Evolutionary conservation across 1,140 invertebrate species (phyloP), one percentile per base, ranked within the genome.

Genomic region (Macrobrachium nipponense): DNA sequence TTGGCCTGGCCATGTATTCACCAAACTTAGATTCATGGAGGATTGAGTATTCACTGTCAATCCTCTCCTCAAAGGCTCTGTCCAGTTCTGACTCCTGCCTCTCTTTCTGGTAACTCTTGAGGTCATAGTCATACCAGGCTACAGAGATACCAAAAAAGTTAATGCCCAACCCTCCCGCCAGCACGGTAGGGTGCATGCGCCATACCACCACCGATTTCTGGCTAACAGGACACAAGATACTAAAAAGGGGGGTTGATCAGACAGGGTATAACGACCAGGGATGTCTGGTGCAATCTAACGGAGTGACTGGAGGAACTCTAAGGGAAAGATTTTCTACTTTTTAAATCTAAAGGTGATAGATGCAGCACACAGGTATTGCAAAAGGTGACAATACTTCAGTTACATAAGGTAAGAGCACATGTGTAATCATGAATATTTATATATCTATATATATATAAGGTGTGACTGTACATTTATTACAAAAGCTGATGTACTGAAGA

Each of bases 101-200:
- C 90, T 96, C 95, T 90, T 94, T 93, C 91, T 97, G 96, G 91
- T 97, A 97, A 90, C 94, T 94, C 88, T 94, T 93, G 90, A 96
- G 93, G 90, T 96, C 96, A 90, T 94, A 94, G 93, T 98, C 97
- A 92, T 98, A 98, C 96, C 97, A 98, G 81, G 97, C 97, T 98
- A 93, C 90, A 91, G 87, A 81, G 89, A 86, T 60, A 86, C 8
- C 58, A 79, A n/a, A 60, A 43, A 51, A 51, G 12, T 62, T 86
- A 80, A 86, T 51, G 68, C 77, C 83, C 83, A 43, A 75, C 83
- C 77, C 83, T 86, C 83, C 77, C 66, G 83, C 83, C 83, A 86
- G 83, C 83, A 86, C 83, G 77, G 83, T 62, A 80, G 77, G 83
- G 83, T 78, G 66, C 83, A 86, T 86, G 83, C 83, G 58, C 83